Base-by-base conservation (phyloP, 2,113 vertebrate species). In the Microcebus tavaratra region DNA sequence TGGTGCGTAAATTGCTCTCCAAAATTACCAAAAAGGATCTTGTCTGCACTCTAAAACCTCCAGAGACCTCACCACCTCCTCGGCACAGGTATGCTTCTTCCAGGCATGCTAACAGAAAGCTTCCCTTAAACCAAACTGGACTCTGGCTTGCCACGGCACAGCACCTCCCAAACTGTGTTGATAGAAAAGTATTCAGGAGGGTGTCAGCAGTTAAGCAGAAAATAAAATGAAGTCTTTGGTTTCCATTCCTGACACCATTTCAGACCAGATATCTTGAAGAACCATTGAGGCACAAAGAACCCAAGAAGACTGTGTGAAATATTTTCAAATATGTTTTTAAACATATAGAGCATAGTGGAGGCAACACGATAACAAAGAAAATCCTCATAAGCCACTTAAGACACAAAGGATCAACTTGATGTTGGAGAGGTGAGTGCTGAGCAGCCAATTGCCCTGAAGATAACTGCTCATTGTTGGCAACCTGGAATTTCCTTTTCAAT, bases 211-310 rank as follows among this genome's bases (percentile, higher is more conserved):
- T 73, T 72, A 39, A 88, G 48, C 27, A 95, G 73, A 85, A 93
- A 97, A 89, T 81, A 92, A 97, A 90, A 85, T 84, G 39, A 89
- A 95, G 53, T 36, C 20, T 86, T 83, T 88, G 59, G 85, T 96
- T 95, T 93, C 73, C n/a, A 81, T 48, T 86, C 48, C 42, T 93
- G 78, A 82, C 73, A 82, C 6, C 86, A 93, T 85, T 85, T 94
- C 67, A 86, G 61, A 45, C 25, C 11, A 85, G 57, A 42, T 27
- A 39, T 18, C 72, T 70, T 92, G 31, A 65, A 81, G 72, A 90
- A 45, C 0, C 12, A 81, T 20, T 20, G 29, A 85, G 63, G n/a
- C 88, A 90, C 53, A 93, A 96, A 94, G 90, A 97, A 95, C 48
- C 15, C 70, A 81, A 96, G 15, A 95, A 81, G 27, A 8, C 21